phyloP scores from a whole-genome alignment of 1,140 invertebrate genomes.

The Wiebesia pumilae region DNA sequence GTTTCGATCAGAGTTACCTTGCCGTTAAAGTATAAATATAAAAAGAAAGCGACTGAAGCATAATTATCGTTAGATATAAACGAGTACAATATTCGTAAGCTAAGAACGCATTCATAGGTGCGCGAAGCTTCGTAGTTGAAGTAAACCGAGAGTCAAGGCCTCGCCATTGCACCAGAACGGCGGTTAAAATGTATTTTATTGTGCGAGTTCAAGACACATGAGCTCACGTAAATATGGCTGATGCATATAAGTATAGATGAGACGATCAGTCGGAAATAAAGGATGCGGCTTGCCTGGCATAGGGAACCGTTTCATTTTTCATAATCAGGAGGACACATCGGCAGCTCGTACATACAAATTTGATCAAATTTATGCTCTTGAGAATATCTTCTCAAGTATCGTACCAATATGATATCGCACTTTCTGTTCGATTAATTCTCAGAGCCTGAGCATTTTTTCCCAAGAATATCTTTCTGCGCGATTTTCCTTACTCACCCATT shows the following conservation, averaged over 20 bases:
- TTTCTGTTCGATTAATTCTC: constrained; percentile 48
- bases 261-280: neutral
- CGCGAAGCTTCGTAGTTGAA: neutral
- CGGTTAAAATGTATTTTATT: constrained; percentile 27
- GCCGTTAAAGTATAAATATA: neutral
- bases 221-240: too few species aligned
- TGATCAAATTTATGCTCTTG: constrained; percentile 12
- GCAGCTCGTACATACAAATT: neutral
- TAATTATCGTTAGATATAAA: too few species aligned
- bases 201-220: neutral
- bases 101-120: too few species aligned
- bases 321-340: neutral
- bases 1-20: neutral
- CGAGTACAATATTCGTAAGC: too few species aligned
- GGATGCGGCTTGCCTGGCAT: neutral
- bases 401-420: constrained; percentile 42
- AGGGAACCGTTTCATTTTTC: constrained; percentile 3
- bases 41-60: neutral
- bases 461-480: neutral
- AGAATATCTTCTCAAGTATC: constrained; percentile 38
- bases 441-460: neutral
- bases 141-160: neutral
- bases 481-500: neutral
- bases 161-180: neutral
- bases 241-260: neutral